Conservation (phyloP, 2,888 invertebrate genomes). For the Tipula helvola region DNA sequence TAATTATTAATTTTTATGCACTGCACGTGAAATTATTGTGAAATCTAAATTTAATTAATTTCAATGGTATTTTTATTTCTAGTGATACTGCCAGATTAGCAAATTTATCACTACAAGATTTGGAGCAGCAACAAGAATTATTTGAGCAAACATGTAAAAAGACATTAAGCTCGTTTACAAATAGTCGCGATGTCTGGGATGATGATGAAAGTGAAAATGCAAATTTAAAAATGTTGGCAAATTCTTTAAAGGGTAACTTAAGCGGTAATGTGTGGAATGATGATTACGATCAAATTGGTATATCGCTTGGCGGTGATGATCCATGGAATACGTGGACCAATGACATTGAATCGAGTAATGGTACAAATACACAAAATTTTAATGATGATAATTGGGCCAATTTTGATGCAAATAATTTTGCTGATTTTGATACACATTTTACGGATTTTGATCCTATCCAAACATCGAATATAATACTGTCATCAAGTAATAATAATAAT, state of each 20-base stretch:
- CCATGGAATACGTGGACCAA: conserved; percentile 11
- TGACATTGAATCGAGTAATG: background rate
- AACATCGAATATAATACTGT: background rate
- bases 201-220: conserved; percentile 8
- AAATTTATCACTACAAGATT: conserved; percentile 6
- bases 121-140: background rate
- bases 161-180: background rate
- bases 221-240: conserved; percentile 13
- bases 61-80: background rate
- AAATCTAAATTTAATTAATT: background rate
- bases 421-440: conserved; percentile 34
- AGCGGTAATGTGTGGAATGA: background rate
- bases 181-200: background rate
- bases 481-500: background rate
- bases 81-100: background rate
- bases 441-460: conserved; percentile 7
- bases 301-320: background rate
- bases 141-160: conserved; percentile 8
- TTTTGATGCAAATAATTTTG: conserved; percentile 30
- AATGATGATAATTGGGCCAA: conserved; percentile 23
- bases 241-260: background rate
- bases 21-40: background rate
- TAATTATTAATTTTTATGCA: background rate
- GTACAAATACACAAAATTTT: background rate
- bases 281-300: background rate